Evolutionary conservation across 1,140 invertebrate species (phyloP), one percentile per base, ranked within the genome.

Genomic region (Scaptomyza montana): DNA sequence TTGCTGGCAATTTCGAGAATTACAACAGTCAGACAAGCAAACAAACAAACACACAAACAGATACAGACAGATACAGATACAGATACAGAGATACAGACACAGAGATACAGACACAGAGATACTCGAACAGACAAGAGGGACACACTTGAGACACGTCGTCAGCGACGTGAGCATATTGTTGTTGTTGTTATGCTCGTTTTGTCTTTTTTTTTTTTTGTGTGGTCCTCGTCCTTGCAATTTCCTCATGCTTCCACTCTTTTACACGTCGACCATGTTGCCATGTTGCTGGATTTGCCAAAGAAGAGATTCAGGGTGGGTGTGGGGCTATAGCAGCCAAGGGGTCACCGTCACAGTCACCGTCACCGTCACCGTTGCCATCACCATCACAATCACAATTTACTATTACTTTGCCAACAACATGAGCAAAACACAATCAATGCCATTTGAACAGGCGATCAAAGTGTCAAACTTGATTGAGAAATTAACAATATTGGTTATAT

Each of bases 1-100:
- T 87, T 87, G 82, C 82, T 81, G 82, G 68, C 78, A 87, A 87
- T 87, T 85, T 85, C 74, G 81, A 72, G 80, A 80, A 85, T 85
- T 85, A 85, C 80, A 85, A 65, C 80, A 78, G 54, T 63, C 72
- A 67, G 56, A 64, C 65, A 71, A 33, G 30, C 50, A 67, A 19
- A 73, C 13, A 47, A 13, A 53, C 30, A 45, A 7, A 55, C 41
- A 69, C 16, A 68, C 28, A 45, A 8, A 43, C 39, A n/a, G 12
- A 43, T n/a, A 43, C 39, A 43, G 59, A 9, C 6, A 10, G 33
- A 28, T 28, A 54, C 7, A 41, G 39, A 41, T 41, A 13, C 5
- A 56, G 36, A 56, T 10, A 43, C 10, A 55, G 53, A 19, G 1
- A 19, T 5, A 54, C 12, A 16, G 4, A 54, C 12, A 19, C 19